A percentile compares a stretch with the other conserved stretches of the same genome.
Evolutionary conservation across 2,797 vertebrate species (phyloP).

Genomic region (Halcyon chelicuti): DNA sequence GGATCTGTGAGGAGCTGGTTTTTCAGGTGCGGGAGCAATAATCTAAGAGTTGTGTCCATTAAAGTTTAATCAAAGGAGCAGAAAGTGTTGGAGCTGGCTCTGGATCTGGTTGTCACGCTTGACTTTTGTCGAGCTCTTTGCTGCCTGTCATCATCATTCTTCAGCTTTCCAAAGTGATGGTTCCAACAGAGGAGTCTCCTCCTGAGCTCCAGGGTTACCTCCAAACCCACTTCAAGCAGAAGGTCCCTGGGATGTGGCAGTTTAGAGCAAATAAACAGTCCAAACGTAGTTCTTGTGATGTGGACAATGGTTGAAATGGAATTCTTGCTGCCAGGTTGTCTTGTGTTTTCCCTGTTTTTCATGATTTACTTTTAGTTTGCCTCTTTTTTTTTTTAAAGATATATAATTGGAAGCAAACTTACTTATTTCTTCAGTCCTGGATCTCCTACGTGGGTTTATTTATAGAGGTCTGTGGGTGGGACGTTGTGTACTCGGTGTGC

Average conservation of each 20-base stretch:
- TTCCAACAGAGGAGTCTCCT: background rate
- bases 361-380: background rate
- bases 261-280: background rate
- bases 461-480: conserved; percentile 74
- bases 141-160: background rate
- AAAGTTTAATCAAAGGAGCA: background rate
- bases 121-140: background rate
- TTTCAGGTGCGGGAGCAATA: background rate
- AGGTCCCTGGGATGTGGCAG: accelerated
- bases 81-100: background rate
- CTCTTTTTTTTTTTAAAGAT: background rate
- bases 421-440: conserved; percentile 27
- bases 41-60: background rate
- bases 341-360: background rate
- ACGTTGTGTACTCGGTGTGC: conserved; percentile 18
- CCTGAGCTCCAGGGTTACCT: background rate
- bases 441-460: conserved; percentile 76
- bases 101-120: background rate
- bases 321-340: background rate
- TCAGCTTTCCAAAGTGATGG: background rate
- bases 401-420: conserved; percentile 43
- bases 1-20: background rate
- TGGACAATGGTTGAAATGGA: accelerated
- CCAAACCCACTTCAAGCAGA: background rate
- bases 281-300: accelerated